Evolutionary conservation across 2,113 vertebrate genomes (phyloP), one percentile per base, ranked within the genome.

Genomic region (Actenoides hombroni): DNA sequence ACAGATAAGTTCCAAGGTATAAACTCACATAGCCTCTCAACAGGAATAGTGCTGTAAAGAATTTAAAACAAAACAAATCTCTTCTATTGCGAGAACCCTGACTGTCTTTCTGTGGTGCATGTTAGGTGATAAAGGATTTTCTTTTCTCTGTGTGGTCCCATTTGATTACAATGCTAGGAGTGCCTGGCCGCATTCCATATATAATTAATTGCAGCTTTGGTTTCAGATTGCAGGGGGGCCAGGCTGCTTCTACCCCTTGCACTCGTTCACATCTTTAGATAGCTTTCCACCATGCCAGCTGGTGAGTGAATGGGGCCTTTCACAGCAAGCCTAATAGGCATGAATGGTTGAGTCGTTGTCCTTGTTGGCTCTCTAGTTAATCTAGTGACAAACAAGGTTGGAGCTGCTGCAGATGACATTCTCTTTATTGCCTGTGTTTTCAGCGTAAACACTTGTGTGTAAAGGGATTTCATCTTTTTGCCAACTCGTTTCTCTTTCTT

Each of bases 171-270:
- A 92, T 95, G 86, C 86, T 95, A 86, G 97, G 75, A 96, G 91
- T 69, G 88, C 95, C 95, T 98, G 98, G 98, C 98, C 3, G 13
- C 92, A 83, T 96, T 98, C 97, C 98, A 97, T 97, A 56, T 89
- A 89, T 97, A 98, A 98, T 98, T 98, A 98, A 98, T 97, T 88
- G 95, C 74, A 37, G 39, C 95, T 97, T 97, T 97, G 97, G 97
- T 98, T 98, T 98, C 97, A 90, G 96, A 96, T 97, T 95, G 94
- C 95, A 96, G 92, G 0, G 2, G 86, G 95, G 88, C 91, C 90
- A 48, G 80, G 71, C 84, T 88, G 86, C 84, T 83, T 97, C 89
- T 95, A 67, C 53, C 90, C 28, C 69, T 94, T 92, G 91, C 10
- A n/a, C 92, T 87, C 87, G 83, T 95, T 98, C 97, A 16, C 86